Evolutionary conservation across 1,140 invertebrate genomes (phyloP), one percentile per base, ranked within the genome.

Genomic region (Eueides isabella): DNA sequence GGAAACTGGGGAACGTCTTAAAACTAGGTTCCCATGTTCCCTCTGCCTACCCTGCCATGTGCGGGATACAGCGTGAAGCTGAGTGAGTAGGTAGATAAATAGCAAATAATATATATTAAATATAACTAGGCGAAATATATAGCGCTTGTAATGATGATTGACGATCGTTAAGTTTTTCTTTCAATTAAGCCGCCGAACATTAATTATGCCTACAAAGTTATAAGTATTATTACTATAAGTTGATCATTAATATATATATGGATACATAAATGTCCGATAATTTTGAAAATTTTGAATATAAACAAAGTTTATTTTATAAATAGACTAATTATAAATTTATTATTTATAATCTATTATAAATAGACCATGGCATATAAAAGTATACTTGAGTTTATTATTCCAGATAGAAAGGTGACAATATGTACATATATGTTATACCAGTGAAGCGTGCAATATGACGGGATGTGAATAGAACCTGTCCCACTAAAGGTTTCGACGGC

Each of bases 401-500:
- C 2, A 55, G 19, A 9, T 55, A 55, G 26, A 44, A 55, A 55
- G 2, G 9, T 55, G 48, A 26, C 48, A 55, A 26, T 26, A 55
- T 55, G 9, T 26, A 55, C 7, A 11, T 55, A 55, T 26, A 26
- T 26, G 19, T 26, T 55, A 55, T 44, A 30, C 28, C 35, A 67
- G 4, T 35, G 23, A 16, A 12, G 26, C 41, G 38, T n/a, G 30
- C 29, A 30, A 55, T 68, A 23, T 55, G 48, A 23, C 41, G 23
- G 35, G 35, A 68, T 55, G 28, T 55, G 44, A 68, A 55, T 68
- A 68, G 28, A 68, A 16, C 44, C 44, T 30, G 64, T 41, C 64
- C 12, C 33, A 33, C 16, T 68, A 68, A 68, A 68, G 44, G 66
- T 30, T 68, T 41, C 28, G 44, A 55, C 66, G 66, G 66, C 41